These are phyloP conservation scores for Bostrychus sinensis DNA, from an alignment of 2,113 vertebrate genomes.

Conservation along the genomic window DNA sequence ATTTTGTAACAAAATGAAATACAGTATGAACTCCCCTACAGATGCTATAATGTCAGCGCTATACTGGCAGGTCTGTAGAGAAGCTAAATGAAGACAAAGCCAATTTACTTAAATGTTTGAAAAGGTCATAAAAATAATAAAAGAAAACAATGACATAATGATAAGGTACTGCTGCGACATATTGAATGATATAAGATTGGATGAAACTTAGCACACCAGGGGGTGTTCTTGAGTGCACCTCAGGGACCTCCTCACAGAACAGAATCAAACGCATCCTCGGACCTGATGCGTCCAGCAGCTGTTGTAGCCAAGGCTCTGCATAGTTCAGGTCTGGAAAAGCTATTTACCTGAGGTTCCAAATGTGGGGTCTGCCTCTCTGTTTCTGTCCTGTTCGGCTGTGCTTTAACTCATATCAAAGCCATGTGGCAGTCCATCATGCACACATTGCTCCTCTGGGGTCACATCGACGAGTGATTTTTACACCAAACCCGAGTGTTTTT, in stretches of 20 bases:
- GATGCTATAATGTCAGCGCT: no score
- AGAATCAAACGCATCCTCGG: conserved; percentile 41
- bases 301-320: conserved; percentile 50
- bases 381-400: conserved; percentile 18
- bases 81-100: conserved; percentile 16
- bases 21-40: no score
- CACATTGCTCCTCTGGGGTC: conserved; percentile 55
- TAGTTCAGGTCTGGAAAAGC: conserved; percentile 63
- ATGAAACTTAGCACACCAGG: conserved; percentile 23
- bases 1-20: not conserved
- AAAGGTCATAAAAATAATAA: not conserved
- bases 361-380: conserved; percentile 49
- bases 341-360: conserved; percentile 54
- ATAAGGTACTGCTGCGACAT: not conserved
- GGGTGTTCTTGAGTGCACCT: conserved; percentile 34
- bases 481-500: conserved; percentile 17
- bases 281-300: conserved; percentile 75
- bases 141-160: conserved; percentile 1
- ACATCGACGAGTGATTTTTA: conserved; percentile 50
- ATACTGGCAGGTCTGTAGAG: not conserved
- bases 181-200: conserved; percentile 27
- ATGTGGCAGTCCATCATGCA: conserved; percentile 51
- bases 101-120: conserved; percentile 3
- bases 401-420: conserved; percentile 56
- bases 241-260: conserved; percentile 38